phyloP scores from a whole-genome alignment of 2,888 invertebrate species.

The Epirrhoe alternata region DNA sequence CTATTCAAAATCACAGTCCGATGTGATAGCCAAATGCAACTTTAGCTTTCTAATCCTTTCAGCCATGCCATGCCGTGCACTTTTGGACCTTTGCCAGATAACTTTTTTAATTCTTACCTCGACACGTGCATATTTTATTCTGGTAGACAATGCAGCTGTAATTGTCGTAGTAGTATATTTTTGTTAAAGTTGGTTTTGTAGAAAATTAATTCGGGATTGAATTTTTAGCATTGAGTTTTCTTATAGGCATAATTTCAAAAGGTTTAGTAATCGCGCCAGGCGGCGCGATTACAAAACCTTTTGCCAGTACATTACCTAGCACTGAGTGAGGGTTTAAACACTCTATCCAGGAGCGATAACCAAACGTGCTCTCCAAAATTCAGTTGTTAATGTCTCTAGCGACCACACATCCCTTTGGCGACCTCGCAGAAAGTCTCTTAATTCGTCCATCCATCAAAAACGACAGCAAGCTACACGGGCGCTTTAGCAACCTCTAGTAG shows the following conservation, averaged over 20 bases:
- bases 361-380: too few species aligned
- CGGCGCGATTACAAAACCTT: too few species aligned
- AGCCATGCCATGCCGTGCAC: conserved; percentile 30
- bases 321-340: too few species aligned
- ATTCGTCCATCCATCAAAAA: conserved; percentile 1
- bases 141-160: neutral
- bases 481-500: neutral
- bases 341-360: too few species aligned
- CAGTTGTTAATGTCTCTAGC: neutral
- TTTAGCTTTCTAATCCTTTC: conserved; percentile 31
- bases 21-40: conserved; percentile 28
- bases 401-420: neutral
- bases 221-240: neutral
- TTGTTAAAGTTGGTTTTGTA: neutral
- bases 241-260: too few species aligned
- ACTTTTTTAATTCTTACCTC: conserved; percentile 30
- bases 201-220: neutral
- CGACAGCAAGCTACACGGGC: neutral
- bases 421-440: neutral
- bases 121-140: conserved; percentile 4
- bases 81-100: conserved; percentile 36
- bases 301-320: too few species aligned
- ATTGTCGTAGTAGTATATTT: neutral
- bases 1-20: conserved; percentile 22
- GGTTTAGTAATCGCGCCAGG: too few species aligned